Percentiles rank a stretch among this genome's conserved stretches.
These are phyloP conservation scores for Autographa gamma DNA, from an alignment of 2,888 invertebrate species.

Conservation along the genomic window DNA sequence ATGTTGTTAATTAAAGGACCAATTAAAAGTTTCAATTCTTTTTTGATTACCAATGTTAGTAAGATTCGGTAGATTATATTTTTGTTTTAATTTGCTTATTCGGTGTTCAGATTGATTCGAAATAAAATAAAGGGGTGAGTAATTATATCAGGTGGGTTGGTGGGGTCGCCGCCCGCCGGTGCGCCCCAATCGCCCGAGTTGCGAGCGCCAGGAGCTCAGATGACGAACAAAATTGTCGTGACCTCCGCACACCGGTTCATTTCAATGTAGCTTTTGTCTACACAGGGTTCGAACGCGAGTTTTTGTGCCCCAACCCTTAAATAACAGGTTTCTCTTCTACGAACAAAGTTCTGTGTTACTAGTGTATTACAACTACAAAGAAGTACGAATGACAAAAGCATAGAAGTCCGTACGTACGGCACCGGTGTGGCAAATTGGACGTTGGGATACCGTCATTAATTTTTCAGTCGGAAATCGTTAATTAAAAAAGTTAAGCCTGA, in stretches of 20 bases:
- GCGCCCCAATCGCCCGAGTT: not conserved
- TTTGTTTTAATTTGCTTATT: slow-evolving; percentile 19
- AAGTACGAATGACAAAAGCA: not conserved
- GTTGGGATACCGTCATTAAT: not conserved
- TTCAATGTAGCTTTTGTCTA: not conserved
- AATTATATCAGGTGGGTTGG: not conserved
- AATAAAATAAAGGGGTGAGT: not conserved
- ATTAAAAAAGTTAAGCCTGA: not conserved
- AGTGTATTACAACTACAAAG: not conserved
- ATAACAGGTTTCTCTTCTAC: not conserved
- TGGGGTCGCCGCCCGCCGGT: not conserved
- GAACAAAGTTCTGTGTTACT: not conserved
- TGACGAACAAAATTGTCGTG: not conserved
- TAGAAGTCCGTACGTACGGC: not conserved
- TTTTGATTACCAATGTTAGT: slow-evolving; percentile 27
- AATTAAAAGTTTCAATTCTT: slow-evolving; percentile 53
- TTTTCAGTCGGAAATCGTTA: not conserved
- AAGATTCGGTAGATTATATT: slow-evolving; percentile 24
- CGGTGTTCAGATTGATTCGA: not conserved
- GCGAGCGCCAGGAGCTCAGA: not conserved
- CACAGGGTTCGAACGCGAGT: not conserved
- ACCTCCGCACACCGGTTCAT: not conserved
- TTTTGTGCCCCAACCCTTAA: not conserved
- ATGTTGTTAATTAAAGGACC: slow-evolving; percentile 26
- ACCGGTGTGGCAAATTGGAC: not conserved